A percentile compares a stretch with the other conserved stretches of the same genome.
These are phyloP conservation scores for Amphimedon queenslandica DNA, from an alignment of 37 sponge, comb jelly and placozoan species.

Conservation along the genomic window DNA sequence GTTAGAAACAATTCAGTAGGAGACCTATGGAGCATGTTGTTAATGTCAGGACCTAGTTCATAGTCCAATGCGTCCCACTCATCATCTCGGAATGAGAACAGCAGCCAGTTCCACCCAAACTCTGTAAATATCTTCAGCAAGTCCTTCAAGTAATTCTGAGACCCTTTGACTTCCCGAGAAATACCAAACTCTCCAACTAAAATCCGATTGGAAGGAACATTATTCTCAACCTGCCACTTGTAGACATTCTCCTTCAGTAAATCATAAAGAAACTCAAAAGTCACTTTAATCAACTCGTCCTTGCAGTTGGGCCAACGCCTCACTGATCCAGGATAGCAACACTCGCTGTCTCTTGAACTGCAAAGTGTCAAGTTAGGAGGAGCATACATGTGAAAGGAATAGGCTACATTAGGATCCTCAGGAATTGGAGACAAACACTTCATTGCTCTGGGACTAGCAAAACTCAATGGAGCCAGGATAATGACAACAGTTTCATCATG, in stretches of 20 bases:
- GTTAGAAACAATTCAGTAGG: constrained; percentile 12
- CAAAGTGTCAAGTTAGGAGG: constrained; percentile 16
- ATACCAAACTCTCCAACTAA: constrained; percentile 49
- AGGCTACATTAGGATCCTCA: constrained; percentile 26
- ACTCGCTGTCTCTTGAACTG: background rate
- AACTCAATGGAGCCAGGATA: constrained; percentile 17
- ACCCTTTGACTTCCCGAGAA: constrained; percentile 24
- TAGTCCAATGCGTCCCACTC: constrained; percentile 66
- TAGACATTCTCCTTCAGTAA: constrained; percentile 8
- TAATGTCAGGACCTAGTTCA: constrained; percentile 36
- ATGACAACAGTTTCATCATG: constrained; percentile 19
- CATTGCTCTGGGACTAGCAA: constrained; percentile 26
- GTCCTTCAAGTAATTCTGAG: constrained; percentile 22
- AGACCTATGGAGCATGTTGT: constrained; percentile 32
- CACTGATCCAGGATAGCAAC: background rate
- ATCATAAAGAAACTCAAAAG: background rate
- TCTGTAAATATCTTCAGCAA: constrained; percentile 30
- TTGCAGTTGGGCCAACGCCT: background rate
- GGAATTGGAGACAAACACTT: constrained; percentile 14
- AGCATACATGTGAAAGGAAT: constrained; percentile 41
- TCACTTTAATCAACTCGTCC: background rate
- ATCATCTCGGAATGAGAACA: constrained; percentile 53
- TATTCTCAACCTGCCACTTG: constrained; percentile 20
- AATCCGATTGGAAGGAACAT: constrained; percentile 23
- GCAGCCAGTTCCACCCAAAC: constrained; percentile 51